Evolutionary conservation across 2,797 vertebrate species (phyloP).

Genomic region (Sebastes diploproa): DNA sequence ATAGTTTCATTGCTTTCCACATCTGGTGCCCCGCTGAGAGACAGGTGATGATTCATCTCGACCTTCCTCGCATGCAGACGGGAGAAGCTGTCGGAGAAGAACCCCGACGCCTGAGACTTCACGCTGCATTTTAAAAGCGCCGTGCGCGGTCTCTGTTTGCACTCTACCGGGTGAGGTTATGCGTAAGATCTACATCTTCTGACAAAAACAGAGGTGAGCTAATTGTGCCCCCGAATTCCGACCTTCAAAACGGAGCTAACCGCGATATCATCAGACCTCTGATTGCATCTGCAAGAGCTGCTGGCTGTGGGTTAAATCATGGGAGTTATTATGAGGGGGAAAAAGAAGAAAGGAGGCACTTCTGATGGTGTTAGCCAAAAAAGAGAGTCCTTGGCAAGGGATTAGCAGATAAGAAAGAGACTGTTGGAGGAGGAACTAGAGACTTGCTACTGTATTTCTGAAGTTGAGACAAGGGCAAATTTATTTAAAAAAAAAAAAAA

Average conservation of each 20-base stretch:
- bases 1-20: conserved; percentile 21
- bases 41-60: background rate
- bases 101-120: background rate
- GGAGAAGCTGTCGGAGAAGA: conserved; percentile 18
- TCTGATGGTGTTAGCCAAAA: conserved; percentile 62
- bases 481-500: conserved; percentile 1
- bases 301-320: conserved; percentile 53
- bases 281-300: conserved; percentile 55
- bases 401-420: conserved; percentile 58
- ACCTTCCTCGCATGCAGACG: conserved; percentile 19
- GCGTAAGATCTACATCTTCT: conserved; percentile 43
- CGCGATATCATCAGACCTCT: conserved; percentile 58
- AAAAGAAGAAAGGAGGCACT: conserved; percentile 34
- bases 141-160: background rate
- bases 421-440: conserved; percentile 35
- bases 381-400: conserved; percentile 62
- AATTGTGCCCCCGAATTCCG: conserved; percentile 63
- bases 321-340: conserved; percentile 45
- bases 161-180: conserved; percentile 20
- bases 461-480: conserved; percentile 44
- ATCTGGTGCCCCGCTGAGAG: background rate
- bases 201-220: conserved; percentile 50
- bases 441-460: conserved; percentile 32
- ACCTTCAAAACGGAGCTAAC: conserved; percentile 65
- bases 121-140: conserved; percentile 14